A percentile compares a stretch with the other conserved stretches of the same genome.
Conservation (phyloP, 1,140 invertebrate species). For the Zaprionus gabonicus region DNA sequence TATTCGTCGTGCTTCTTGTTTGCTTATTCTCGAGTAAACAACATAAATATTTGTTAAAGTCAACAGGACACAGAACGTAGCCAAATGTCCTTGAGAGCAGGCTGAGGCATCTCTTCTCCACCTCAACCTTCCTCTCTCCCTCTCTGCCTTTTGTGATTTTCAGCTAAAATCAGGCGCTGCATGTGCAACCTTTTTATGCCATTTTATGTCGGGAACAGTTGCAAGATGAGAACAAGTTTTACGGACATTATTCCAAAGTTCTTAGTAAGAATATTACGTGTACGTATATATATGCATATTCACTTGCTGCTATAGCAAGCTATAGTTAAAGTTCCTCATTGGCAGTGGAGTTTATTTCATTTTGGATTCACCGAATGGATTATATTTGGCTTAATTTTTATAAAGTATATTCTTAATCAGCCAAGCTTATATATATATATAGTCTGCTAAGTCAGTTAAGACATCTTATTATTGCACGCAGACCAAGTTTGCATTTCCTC, state of each 20-base stretch:
- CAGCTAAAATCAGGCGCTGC: neutral
- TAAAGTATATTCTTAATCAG: too few relatives aligned
- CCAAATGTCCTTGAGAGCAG: constrained; percentile 14
- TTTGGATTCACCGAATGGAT: too few relatives aligned
- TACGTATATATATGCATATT: neutral
- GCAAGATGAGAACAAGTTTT: neutral
- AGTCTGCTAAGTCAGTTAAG: too few relatives aligned
- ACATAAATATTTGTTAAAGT: constrained; percentile 77
- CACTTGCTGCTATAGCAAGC: neutral
- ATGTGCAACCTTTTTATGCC: neutral
- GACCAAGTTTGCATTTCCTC: too few relatives aligned
- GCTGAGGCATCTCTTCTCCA: neutral
- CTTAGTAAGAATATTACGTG: neutral
- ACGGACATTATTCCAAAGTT: neutral
- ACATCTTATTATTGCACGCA: too few relatives aligned
- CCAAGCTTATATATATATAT: too few relatives aligned
- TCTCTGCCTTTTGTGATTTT: neutral
- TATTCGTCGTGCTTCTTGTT: constrained; percentile 22
- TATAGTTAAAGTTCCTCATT: neutral
- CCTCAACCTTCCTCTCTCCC: neutral
- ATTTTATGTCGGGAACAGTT: neutral
- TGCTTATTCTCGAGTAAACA: constrained; percentile 66
- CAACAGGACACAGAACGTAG: constrained; percentile 46
- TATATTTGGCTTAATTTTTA: too few relatives aligned
- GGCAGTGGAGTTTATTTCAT: neutral